Percentiles rank a stretch among this genome's conserved stretches.
phyloP scores from a whole-genome alignment of 2,888 invertebrate genomes.

The Calameuta idolon region DNA sequence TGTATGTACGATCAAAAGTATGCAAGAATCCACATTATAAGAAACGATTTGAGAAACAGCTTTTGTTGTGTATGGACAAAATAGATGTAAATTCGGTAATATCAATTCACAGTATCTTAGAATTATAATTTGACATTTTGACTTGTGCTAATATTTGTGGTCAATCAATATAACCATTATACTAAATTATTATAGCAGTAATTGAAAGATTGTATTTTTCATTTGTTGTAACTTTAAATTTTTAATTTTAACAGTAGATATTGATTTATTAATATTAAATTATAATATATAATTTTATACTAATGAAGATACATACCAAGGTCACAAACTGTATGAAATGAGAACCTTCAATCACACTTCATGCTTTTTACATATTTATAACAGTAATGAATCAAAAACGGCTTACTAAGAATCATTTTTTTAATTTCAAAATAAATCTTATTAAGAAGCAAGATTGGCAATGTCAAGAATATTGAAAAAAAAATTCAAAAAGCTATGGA shows the following conservation, averaged over 20 bases:
- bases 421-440: conserved; percentile 36
- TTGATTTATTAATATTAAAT: background rate
- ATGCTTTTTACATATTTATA: too few species aligned
- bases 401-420: conserved; percentile 20
- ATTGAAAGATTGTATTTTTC: background rate
- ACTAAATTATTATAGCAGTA: background rate
- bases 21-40: background rate
- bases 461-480: conserved; percentile 27
- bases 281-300: background rate
- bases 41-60: too few species aligned
- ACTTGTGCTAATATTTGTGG: background rate
- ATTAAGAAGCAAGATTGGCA: conserved; percentile 22
- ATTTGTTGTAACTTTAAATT: background rate
- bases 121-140: background rate
- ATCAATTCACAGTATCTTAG: background rate
- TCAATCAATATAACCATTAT: background rate
- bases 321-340: too few species aligned
- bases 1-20: background rate
- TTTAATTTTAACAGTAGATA: background rate
- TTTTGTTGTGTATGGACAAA: too few species aligned
- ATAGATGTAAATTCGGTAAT: too few species aligned
- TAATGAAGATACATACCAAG: too few species aligned
- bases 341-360: too few species aligned
- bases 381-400: too few species aligned
- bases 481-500: conserved; percentile 28